Conservation (phyloP, 30 jellyfish, hydroid and myxozoan genomes). For the Sanderia malayensis region DNA sequence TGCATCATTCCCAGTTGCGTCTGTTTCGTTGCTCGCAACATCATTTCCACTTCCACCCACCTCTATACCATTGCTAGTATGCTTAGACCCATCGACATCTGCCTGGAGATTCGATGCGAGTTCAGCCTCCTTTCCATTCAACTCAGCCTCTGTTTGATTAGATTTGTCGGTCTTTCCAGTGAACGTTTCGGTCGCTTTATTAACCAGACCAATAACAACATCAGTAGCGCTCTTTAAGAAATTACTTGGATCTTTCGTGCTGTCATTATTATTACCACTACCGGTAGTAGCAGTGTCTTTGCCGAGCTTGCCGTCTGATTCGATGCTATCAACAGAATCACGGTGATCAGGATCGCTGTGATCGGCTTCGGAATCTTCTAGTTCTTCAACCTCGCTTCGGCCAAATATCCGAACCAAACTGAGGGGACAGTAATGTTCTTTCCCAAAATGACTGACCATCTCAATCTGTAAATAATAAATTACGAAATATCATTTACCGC, state of each 20-base stretch:
- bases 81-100: not conserved
- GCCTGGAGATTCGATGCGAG: not conserved
- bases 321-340: constrained; percentile 26
- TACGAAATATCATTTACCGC: not conserved
- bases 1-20: not conserved
- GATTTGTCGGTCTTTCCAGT: constrained; percentile 46
- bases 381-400: constrained; percentile 91
- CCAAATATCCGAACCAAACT: constrained; percentile 97
- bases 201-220: constrained; percentile 81
- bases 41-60: not conserved
- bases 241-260: constrained; percentile 2
- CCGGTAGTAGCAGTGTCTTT: constrained; percentile 15
- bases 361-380: constrained; percentile 68
- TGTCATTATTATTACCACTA: not conserved
- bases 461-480: constrained; percentile 33
- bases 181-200: constrained; percentile 75
- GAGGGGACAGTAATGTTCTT: constrained; percentile 98
- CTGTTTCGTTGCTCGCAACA: not conserved
- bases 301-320: not conserved
- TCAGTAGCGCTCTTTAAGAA: constrained; percentile 81
- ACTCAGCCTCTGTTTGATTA: not conserved
- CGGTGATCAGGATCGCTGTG: constrained; percentile 41
- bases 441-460: constrained; percentile 78
- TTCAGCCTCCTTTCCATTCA: not conserved
- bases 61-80: too few relatives aligned